Evolutionary conservation across 2,888 invertebrate species (phyloP).

Genomic region (Antitype chi): DNA sequence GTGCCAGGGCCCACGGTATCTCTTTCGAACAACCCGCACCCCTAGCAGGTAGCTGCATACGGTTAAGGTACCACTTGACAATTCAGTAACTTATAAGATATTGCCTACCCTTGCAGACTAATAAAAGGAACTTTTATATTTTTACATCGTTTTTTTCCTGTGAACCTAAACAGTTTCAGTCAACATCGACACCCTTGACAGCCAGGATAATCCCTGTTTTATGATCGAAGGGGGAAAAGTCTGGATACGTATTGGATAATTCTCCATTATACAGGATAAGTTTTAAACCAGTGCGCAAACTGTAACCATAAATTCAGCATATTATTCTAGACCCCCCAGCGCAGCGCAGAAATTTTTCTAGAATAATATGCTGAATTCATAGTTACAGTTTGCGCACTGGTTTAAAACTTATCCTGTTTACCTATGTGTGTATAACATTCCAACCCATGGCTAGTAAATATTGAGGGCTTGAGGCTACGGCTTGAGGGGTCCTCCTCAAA

Average conservation of each 20-base stretch:
- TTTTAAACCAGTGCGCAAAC: too few species aligned
- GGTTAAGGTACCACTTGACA: not conserved
- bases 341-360: too few species aligned
- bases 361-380: too few species aligned
- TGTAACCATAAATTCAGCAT: too few species aligned
- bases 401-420: too few species aligned
- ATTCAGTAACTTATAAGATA: not conserved
- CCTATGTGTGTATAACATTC: not conserved
- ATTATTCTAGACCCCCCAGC: too few species aligned
- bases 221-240: constrained; percentile 22
- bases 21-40: too few species aligned
- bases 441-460: not conserved
- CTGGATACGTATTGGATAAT: not conserved
- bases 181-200: not conserved
- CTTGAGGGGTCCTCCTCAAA: not conserved
- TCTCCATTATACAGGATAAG: not conserved
- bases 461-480: not conserved
- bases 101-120: not conserved
- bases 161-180: not conserved
- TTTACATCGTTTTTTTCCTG: not conserved
- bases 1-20: too few species aligned
- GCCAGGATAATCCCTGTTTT: constrained; percentile 29
- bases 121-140: not conserved
- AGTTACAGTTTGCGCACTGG: too few species aligned
- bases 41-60: too few species aligned